Base-by-base conservation (phyloP, 2,797 vertebrate species). In the Manis javanica region DNA sequence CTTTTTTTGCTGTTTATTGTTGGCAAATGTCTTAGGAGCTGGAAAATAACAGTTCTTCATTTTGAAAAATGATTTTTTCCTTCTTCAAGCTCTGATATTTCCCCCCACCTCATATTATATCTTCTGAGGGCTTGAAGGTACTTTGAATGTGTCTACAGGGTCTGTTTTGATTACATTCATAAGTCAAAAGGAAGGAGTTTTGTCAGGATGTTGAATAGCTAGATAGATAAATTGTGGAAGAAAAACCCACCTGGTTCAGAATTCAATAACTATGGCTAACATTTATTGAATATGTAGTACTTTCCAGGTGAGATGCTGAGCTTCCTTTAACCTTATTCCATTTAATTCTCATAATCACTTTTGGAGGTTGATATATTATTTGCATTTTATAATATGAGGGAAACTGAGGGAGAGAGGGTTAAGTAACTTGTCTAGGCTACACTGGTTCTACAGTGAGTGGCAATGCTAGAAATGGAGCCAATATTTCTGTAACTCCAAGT, bases 1-100 rank as follows among this genome's bases (percentile, higher is more conserved):
- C 53, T 68, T 95, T 89, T 75, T 89, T 75, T 84, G 55, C 69
- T 96, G 49, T 93, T 97, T 82, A 84, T 82, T 87, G 63, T 78
- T 95, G 46, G 61, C 39, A 85, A 46, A 51, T 93, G 85, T 92
- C 78, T 59, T 74, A 84, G 77, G 90, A 96, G 24, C n/a, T 87
- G 49, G 57, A 84, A 93, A 94, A 95, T 71, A 93, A 88, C 68
- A 37, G 63, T 75, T 94, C 21, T 92, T 91, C 29, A 85, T 93
- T 85, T 95, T 92, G 53, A 87, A 95, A 93, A 93, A 87, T n/a
- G 31, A 69, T 84, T 51, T 71, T 71, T 39, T 29, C 23, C 31
- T 94, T 83, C 29, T 91, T 90, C 19, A 57, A 82, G 29, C 6
- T 91, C 71, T 81, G 61, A 39, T 75, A 55, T 31, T 26, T 23